A percentile compares a stretch with the other conserved stretches of the same genome.
Conservation (phyloP, 2,888 invertebrate species). For the Ophioninae sp. region DNA sequence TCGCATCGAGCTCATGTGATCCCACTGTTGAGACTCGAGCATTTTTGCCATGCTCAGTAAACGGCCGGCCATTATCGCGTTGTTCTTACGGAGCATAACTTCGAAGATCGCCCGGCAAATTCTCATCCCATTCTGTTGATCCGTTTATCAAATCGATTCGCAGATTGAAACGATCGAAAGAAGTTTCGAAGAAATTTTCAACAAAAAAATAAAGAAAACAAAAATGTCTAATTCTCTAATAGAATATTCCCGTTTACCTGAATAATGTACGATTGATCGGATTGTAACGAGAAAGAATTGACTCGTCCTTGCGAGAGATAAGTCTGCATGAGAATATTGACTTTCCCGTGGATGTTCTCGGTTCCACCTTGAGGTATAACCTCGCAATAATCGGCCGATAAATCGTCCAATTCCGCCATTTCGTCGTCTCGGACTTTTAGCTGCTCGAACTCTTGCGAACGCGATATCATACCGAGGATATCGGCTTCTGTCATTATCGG, state of each 20-base stretch:
- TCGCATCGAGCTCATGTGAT: slow-evolving; percentile 90
- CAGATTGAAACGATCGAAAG: too few species aligned
- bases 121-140: slow-evolving; percentile 91
- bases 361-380: slow-evolving; percentile 90
- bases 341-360: slow-evolving; percentile 96
- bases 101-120: slow-evolving; percentile 97
- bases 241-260: slow-evolving; percentile 83
- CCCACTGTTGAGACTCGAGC: slow-evolving; percentile 96
- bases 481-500: slow-evolving; percentile 93
- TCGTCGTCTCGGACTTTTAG: slow-evolving; percentile 98
- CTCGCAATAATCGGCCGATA: slow-evolving; percentile 89
- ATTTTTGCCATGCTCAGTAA: slow-evolving; percentile 94
- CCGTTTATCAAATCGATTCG: not conserved
- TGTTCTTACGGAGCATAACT: slow-evolving; percentile 93
- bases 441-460: slow-evolving; percentile 97
- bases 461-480: slow-evolving; percentile 94
- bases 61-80: slow-evolving; percentile 93
- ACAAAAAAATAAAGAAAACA: not conserved
- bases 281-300: slow-evolving; percentile 92
- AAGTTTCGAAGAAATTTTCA: too few species aligned
- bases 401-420: slow-evolving; percentile 91
- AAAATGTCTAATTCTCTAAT: not conserved
- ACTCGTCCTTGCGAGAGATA: slow-evolving; percentile 92
- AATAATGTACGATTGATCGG: slow-evolving; percentile 93
- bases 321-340: slow-evolving; percentile 95